A percentile compares a stretch with the other conserved stretches of the same genome.
Evolutionary conservation across 2,888 invertebrate species (phyloP).

Genomic region (Volucella bombylans): DNA sequence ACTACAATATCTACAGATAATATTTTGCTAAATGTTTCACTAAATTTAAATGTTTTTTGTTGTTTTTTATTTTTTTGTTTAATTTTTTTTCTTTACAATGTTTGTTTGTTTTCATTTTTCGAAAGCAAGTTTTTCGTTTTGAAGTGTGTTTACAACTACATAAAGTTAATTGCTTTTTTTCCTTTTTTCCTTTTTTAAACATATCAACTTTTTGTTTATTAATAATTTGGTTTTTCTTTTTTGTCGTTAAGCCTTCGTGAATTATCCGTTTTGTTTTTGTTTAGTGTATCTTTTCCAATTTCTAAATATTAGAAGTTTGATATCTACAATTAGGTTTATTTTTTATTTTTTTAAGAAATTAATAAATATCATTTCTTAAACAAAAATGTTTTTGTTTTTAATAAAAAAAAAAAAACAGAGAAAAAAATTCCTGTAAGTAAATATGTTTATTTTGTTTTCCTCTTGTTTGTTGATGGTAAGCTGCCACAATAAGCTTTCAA

Average conservation of each 20-base stretch:
- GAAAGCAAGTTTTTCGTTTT: constrained; percentile 32
- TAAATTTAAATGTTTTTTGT: constrained; percentile 75
- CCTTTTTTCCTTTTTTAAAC: constrained; percentile 7
- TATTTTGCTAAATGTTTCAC: constrained; percentile 48
- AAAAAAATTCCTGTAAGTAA: constrained; percentile 47
- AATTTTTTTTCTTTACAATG: constrained; percentile 65
- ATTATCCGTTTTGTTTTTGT: constrained; percentile 51
- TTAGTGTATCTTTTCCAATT: constrained; percentile 61
- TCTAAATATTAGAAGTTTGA: constrained; percentile 73
- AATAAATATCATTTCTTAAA: constrained; percentile 73
- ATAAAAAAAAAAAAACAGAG: constrained; percentile 58
- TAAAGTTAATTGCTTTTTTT: constrained; percentile 56
- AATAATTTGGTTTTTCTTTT: constrained; percentile 57
- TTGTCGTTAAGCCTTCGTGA: constrained; percentile 41
- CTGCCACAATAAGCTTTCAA: constrained; percentile 75
- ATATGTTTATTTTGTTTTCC: constrained; percentile 27
- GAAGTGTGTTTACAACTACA: constrained; percentile 53
- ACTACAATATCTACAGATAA: constrained; percentile 67
- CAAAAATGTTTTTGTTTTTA: constrained; percentile 77
- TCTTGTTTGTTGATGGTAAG: constrained; percentile 68
- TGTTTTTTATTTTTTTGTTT: constrained; percentile 62
- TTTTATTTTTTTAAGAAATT: constrained; percentile 51
- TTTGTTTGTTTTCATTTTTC: constrained; percentile 37
- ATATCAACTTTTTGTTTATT: constrained; percentile 54
- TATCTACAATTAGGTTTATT: constrained; percentile 61